Evolutionary conservation across 1,140 invertebrate species (phyloP).

Genomic region (Drosophila saltans): DNA sequence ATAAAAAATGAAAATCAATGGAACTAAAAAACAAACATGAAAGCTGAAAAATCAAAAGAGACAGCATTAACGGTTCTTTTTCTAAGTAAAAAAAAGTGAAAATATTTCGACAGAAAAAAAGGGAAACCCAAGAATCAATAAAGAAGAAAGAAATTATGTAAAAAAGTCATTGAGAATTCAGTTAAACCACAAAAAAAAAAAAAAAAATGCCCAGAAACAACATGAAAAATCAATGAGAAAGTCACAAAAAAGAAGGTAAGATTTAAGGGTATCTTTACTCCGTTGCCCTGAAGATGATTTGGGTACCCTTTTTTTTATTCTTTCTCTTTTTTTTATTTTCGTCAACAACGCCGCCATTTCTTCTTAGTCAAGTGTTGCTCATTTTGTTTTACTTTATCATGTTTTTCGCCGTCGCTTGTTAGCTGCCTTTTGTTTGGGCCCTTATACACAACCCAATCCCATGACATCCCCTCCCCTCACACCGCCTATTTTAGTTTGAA

Average conservation of each 20-base stretch:
- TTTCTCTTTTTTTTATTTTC: conserved; percentile 14
- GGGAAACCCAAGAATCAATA: not conserved
- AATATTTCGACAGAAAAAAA: not conserved
- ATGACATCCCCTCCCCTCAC: too few relatives aligned
- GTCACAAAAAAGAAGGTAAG: not conserved
- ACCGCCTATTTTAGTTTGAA: conserved; percentile 27
- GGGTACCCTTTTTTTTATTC: not conserved
- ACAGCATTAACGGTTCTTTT: not conserved
- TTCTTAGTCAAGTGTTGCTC: conserved; percentile 50
- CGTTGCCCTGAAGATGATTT: not conserved
- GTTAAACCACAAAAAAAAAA: not conserved
- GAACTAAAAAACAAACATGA: not conserved
- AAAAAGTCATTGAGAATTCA: conserved; percentile 6
- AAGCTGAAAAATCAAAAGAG: not conserved
- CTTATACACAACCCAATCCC: not conserved
- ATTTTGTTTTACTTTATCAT: conserved; percentile 59
- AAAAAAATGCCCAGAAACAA: not conserved
- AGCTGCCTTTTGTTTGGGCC: conserved; percentile 41
- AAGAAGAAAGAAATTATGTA: not conserved
- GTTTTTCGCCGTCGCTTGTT: conserved; percentile 48
- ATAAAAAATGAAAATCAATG: not conserved
- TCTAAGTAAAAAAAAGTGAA: not conserved
- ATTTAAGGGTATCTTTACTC: not conserved
- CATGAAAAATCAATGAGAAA: conserved; percentile 4
- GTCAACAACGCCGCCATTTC: conserved; percentile 9